Evolutionary conservation across 2,797 vertebrate genomes (phyloP), one percentile per base, ranked within the genome.

Genomic region (Eulemur rubriventer): DNA sequence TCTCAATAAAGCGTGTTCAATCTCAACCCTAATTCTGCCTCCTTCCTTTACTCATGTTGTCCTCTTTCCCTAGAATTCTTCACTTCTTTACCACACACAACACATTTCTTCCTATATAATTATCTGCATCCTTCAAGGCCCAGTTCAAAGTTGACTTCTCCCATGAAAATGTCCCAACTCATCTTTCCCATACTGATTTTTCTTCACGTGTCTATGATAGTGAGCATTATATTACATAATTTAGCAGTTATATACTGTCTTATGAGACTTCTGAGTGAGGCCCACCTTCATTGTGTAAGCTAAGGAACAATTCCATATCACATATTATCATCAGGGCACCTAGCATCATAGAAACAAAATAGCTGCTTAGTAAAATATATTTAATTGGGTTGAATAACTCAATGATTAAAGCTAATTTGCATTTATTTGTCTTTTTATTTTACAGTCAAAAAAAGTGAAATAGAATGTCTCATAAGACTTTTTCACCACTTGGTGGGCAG

Each of bases 381-480:
- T 80, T 30, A 86, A 83, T 70, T 79, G 35, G 38, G 5, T 38
- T 93, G 18, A 78, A 79, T 50, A 57, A 69, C 80, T 96, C 18
- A 63, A 1, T 57, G 50, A 76, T 73, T 91, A 84, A 92, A 35
- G 73, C 22, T 91, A 55, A 94, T 24, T 65, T 79, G 24, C 80
- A 43, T 80, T 87, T 80, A n/a, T 87, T 87, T 88, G 14, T 90
- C 79, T 96, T 96, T 94, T 97, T 61, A 93, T 87, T 96, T 97
- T 69, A 76, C 98, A 99, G 99, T 99, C 96, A 99, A 91, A 92
- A 99, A 98, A 98, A 86, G 63, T 4, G 99, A 99, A 96, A 90
- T 98, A 2, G 98, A 99, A 91, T 98, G 98, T 93, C 99, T 99
- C 5, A 98, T 99, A 89, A 97, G 95, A 48, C 98, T 99, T 85